Base-by-base conservation (phyloP, 2,888 invertebrate genomes). In the Dryadula phaetusa region DNA sequence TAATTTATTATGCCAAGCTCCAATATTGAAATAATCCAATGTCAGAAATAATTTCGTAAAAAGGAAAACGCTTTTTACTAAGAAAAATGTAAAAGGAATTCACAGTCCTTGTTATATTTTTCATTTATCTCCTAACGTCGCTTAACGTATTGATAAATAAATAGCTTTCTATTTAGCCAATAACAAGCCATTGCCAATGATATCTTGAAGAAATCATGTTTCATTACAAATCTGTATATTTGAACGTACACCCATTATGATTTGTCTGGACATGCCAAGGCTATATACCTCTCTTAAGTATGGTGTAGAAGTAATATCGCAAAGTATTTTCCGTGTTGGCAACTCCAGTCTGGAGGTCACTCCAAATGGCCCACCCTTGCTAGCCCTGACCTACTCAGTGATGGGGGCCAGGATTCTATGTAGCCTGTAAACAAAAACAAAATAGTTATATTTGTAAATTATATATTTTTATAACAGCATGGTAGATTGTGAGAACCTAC, bases 311-410 rank as follows among this genome's bases (percentile, higher is more conserved):
- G 14, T 20, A 20, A 54, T 34, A 14, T 54, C 12, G 49, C 28
- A 34, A 18, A 54, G 20, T 54, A 37, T 40, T 8, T 40, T 40
- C 22, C 40, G n/a, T 56, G 22, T 56, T 40, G 40, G 56, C 37
- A 56, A 28, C 60, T 49, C 83, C 84, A n/a, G 84, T 83, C 83
- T 85, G 84, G 86, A 87, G 86, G 86, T 84, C 85, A 83, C 64
- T 66, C 70, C 69, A 78, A 83, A 83, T 79, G 81, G 82, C 83
- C 81, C 74, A 68, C 66, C 73, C 70, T 76, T 79, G 74, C 72
- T 75, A 79, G 80, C 87, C 88, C 83, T 89, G 89, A 88, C 88
- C 88, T 87, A 88, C 85, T 83, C 82, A 82, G 76, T 80, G 85
- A 85, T 82, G 80, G 82, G n/a, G 77, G 78, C 72, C 74, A 74